These are phyloP conservation scores for Ecliptopera silaceata DNA, from an alignment of 2,888 invertebrate genomes.

Conservation along the genomic window DNA sequence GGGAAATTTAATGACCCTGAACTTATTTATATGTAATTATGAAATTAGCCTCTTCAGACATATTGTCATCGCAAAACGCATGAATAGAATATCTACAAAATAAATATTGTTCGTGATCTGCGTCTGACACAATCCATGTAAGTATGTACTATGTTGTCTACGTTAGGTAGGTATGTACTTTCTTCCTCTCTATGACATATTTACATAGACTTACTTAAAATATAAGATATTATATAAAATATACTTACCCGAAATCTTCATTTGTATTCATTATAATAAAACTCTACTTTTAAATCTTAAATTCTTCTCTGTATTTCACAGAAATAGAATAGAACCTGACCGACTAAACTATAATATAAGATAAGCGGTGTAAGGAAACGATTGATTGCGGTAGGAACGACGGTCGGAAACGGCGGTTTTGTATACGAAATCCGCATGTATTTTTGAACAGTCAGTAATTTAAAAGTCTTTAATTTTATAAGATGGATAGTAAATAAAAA, in stretches of 20 bases:
- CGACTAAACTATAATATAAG: not conserved
- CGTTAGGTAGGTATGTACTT: not conserved
- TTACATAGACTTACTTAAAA: too few relatives aligned
- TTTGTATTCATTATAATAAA: constrained; percentile 6
- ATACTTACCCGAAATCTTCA: constrained; percentile 17
- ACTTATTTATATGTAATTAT: too few relatives aligned
- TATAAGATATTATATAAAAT: too few relatives aligned
- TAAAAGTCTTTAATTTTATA: too few relatives aligned
- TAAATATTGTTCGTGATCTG: too few relatives aligned
- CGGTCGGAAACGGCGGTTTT: not conserved
- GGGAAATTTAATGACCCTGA: too few relatives aligned
- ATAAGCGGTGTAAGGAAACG: not conserved
- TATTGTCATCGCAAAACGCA: too few relatives aligned
- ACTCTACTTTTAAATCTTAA: not conserved
- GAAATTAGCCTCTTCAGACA: too few relatives aligned
- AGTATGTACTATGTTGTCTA: too few relatives aligned
- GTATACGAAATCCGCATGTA: not conserved
- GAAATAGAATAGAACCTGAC: not conserved
- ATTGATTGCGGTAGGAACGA: not conserved
- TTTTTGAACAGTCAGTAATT: not conserved
- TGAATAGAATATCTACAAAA: too few relatives aligned
- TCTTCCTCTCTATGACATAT: too few relatives aligned
- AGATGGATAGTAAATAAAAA: not conserved
- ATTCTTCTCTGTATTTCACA: not conserved
- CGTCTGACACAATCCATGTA: too few relatives aligned